Evolutionary conservation across 2,888 invertebrate species (phyloP).

Genomic region (Lasioglossum leucozonium): DNA sequence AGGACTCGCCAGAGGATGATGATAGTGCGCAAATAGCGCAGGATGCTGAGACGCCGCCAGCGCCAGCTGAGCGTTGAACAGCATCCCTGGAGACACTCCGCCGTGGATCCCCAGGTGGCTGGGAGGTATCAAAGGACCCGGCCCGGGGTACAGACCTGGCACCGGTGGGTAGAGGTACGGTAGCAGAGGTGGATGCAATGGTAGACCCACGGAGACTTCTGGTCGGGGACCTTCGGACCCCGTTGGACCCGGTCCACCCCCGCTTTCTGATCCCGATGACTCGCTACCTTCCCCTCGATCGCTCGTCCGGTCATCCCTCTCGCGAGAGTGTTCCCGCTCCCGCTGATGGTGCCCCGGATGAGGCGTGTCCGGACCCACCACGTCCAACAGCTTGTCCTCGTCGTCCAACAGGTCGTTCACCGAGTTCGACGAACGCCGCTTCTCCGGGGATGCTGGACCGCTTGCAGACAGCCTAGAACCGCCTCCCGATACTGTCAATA

Average conservation of each 20-base stretch:
- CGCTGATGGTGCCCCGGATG: constrained; percentile 86
- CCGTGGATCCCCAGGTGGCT: constrained; percentile 88
- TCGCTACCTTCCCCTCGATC: constrained; percentile 83
- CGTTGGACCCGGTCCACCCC: constrained; percentile 86
- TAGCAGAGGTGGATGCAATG: constrained; percentile 95
- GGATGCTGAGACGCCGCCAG: constrained; percentile 94
- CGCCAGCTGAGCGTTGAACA: constrained; percentile 95
- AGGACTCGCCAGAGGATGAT: constrained; percentile 89
- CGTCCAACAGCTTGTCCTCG: constrained; percentile 94
- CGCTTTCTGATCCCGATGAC: constrained; percentile 85
- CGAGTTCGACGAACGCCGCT: constrained; percentile 80
- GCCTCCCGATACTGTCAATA: constrained; percentile 83
- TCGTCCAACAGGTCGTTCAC: constrained; percentile 87
- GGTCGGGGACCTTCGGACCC: constrained; percentile 90
- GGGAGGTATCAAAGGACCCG: constrained; percentile 89
- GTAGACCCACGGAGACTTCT: constrained; percentile 97
- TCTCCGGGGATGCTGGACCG: constrained; percentile 82
- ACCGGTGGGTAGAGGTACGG: constrained; percentile 96
- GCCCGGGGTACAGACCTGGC: constrained; percentile 92
- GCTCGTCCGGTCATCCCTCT: constrained; percentile 81
- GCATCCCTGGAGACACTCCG: constrained; percentile 92
- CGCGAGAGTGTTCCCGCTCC: constrained; percentile 81
- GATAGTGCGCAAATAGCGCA: constrained; percentile 89
- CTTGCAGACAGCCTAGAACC: constrained; percentile 81
- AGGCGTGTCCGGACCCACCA: constrained; percentile 94